A percentile compares a stretch with the other conserved stretches of the same genome.
These are phyloP conservation scores for Lasioglossum leucozonium DNA, from an alignment of 2,888 invertebrate genomes.

Conservation along the genomic window DNA sequence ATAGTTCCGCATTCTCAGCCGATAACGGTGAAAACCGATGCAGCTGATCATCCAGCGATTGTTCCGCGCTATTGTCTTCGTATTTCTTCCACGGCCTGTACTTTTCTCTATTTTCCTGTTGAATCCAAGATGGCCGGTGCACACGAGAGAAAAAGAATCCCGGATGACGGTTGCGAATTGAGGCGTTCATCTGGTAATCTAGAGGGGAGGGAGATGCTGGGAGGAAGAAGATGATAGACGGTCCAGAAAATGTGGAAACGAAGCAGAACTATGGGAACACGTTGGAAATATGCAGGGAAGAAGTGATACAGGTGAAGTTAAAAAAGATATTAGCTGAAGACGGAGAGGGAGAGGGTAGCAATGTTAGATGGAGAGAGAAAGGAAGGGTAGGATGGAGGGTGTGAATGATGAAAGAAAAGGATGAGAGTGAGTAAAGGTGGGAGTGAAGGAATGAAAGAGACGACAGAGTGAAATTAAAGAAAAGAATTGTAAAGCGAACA, in stretches of 20 bases:
- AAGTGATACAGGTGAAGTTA: background rate
- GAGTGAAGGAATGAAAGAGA: too few relatives aligned
- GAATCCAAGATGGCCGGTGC: background rate
- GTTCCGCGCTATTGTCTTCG: background rate
- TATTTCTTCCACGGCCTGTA: background rate
- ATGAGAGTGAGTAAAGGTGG: too few relatives aligned
- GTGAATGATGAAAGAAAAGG: too few relatives aligned
- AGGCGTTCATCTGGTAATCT: background rate
- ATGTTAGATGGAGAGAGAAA: too few relatives aligned
- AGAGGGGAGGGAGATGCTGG: too few relatives aligned
- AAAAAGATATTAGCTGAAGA: background rate
- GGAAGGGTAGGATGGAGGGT: too few relatives aligned
- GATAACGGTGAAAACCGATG: slow-evolving; percentile 7
- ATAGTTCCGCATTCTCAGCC: background rate
- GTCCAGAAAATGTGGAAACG: background rate
- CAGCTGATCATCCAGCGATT: slow-evolving; percentile 1
- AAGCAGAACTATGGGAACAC: background rate
- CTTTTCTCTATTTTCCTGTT: background rate
- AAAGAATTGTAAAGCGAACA: too few relatives aligned
- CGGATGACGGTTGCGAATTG: background rate
- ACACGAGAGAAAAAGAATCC: background rate
- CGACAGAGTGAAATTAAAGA: too few relatives aligned
- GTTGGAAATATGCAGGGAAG: background rate
- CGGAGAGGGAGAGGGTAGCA: too few relatives aligned
- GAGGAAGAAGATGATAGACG: too few relatives aligned